A percentile compares a stretch with the other conserved stretches of the same genome.
Evolutionary conservation across 2,888 invertebrate species (phyloP).

Genomic region (Athalia cordata): DNA sequence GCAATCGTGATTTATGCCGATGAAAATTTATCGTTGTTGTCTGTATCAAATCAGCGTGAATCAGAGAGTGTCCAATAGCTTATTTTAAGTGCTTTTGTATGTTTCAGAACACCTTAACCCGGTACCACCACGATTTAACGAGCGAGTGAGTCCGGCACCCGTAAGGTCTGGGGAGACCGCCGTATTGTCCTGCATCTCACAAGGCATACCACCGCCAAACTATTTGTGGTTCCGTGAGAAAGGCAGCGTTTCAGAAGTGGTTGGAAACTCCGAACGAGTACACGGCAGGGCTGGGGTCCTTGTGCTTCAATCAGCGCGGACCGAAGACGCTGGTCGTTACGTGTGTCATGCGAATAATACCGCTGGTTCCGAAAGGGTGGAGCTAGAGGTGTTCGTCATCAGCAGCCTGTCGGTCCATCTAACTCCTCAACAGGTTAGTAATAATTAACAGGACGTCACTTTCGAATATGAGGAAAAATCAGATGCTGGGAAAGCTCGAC

Average conservation of each 20-base stretch:
- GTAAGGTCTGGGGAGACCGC: conserved; percentile 72
- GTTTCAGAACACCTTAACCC: conserved; percentile 68
- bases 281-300: conserved; percentile 71
- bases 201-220: conserved; percentile 74
- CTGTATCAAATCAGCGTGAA: too few species aligned
- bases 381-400: conserved; percentile 71
- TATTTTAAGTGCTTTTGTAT: background rate
- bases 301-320: conserved; percentile 72
- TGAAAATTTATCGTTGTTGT: too few species aligned
- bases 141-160: conserved; percentile 69
- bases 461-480: background rate
- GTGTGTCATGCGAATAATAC: conserved; percentile 94
- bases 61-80: too few species aligned
- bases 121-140: conserved; percentile 71
- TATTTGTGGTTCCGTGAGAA: conserved; percentile 72
- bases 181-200: conserved; percentile 74
- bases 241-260: conserved; percentile 67
- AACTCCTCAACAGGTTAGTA: conserved; percentile 69
- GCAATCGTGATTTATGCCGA: too few species aligned
- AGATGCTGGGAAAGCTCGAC: background rate
- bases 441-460: background rate
- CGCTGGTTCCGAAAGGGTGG: conserved; percentile 79
- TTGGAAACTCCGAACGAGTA: conserved; percentile 70
- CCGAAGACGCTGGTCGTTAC: conserved; percentile 90
- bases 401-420: conserved; percentile 70